Evolutionary conservation across 2,113 vertebrate species (phyloP).

Genomic region (Pampusana beccarii): DNA sequence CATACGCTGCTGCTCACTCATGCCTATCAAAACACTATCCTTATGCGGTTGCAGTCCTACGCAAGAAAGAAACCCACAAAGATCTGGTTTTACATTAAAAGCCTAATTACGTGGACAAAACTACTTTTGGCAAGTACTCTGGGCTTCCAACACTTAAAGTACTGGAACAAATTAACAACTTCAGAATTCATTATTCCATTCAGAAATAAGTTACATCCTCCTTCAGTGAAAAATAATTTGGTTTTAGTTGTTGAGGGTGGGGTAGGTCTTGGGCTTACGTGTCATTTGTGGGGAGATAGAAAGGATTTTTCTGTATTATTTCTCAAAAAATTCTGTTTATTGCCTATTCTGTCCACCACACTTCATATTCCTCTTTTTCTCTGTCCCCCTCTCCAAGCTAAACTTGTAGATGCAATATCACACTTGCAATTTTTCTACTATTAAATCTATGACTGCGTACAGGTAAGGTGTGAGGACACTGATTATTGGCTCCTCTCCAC

Average conservation of each 20-base stretch:
- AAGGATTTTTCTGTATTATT: not conserved
- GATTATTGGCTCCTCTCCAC: not conserved
- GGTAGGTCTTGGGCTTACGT: not conserved
- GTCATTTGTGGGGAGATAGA: not conserved
- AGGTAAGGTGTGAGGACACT: not conserved
- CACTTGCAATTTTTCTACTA: not conserved
- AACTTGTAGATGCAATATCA: not conserved
- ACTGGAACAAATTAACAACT: not conserved
- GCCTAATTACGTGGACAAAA: not conserved
- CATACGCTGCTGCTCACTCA: not conserved
- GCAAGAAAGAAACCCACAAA: not conserved
- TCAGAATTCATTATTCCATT: not conserved
- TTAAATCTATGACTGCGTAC: not conserved
- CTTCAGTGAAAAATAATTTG: not conserved
- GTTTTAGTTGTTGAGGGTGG: not conserved
- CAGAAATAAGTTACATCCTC: not conserved
- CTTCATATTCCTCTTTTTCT: not conserved
- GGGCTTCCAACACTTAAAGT: not conserved
- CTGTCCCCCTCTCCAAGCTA: not conserved
- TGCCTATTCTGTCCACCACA: not conserved
- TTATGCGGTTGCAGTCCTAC: not conserved
- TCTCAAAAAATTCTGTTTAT: not conserved
- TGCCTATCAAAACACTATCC: not conserved
- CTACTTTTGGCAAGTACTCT: not conserved
- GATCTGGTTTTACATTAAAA: not conserved